Evolutionary conservation across 2,888 invertebrate species (phyloP).

Genomic region (Drosophila meridionalis): DNA sequence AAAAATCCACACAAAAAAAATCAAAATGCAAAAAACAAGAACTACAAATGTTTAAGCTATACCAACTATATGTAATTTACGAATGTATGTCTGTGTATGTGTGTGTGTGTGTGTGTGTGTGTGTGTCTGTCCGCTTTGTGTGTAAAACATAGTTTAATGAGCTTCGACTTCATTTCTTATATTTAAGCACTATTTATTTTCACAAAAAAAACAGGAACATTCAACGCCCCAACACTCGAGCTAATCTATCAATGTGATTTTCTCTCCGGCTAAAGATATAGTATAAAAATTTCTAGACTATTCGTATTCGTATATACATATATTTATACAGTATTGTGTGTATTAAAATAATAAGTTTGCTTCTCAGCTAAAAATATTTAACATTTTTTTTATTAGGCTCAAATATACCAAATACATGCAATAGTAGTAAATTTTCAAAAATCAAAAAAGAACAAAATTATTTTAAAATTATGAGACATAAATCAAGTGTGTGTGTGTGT

Average conservation of each 20-base stretch:
- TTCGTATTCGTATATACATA: not conserved
- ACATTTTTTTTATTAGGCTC: not conserved
- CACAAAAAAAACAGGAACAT: not conserved
- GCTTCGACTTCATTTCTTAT: not conserved
- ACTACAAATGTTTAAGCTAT: conserved; percentile 50
- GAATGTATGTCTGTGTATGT: conserved; percentile 50
- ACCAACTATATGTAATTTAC: conserved; percentile 25
- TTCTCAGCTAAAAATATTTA: not conserved
- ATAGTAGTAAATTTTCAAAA: not conserved
- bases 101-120: conserved; percentile 2
- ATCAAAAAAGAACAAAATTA: too few relatives aligned
- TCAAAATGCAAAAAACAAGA: not conserved
- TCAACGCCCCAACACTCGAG: not conserved
- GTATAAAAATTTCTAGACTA: conserved; percentile 3
- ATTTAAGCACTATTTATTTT: conserved; percentile 29
- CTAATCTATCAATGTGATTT: not conserved
- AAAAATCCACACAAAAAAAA: conserved; percentile 2
- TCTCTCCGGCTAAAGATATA: not conserved
- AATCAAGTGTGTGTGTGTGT: too few relatives aligned
- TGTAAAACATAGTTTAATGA: not conserved
- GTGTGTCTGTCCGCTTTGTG: not conserved
- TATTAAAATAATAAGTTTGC: conserved; percentile 33
- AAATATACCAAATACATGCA: not conserved
- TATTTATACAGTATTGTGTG: conserved; percentile 27
- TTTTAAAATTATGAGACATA: too few relatives aligned